These are phyloP conservation scores for Coelopa frigida DNA, from an alignment of 1,140 invertebrate species.

Conservation along the genomic window DNA sequence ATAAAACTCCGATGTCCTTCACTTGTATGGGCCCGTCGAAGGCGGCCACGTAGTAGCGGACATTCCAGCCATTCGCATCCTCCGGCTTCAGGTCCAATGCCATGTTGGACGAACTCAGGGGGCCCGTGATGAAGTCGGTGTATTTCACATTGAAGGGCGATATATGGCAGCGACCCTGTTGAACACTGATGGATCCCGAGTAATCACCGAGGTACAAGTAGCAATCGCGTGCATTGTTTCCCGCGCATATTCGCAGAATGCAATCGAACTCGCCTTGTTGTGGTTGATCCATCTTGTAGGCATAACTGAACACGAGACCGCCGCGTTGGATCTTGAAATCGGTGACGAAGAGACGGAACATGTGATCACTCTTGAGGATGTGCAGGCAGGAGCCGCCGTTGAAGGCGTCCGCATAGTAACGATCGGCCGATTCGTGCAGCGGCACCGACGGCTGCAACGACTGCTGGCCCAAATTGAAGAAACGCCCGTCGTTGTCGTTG, in stretches of 20 bases:
- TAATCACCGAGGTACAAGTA: slow-evolving; percentile 29
- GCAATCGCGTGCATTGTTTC: slow-evolving; percentile 17
- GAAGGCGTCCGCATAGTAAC: slow-evolving; percentile 34
- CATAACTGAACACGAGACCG: slow-evolving; percentile 27
- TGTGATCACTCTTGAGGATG: slow-evolving; percentile 23
- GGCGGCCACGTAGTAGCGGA: slow-evolving; percentile 27
- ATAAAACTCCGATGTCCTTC: slow-evolving; percentile 29
- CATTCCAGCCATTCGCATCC: slow-evolving; percentile 22
- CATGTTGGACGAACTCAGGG: slow-evolving; percentile 14
- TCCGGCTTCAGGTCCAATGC: slow-evolving; percentile 5
- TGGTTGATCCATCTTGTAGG: slow-evolving; percentile 18
- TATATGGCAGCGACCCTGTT: slow-evolving; percentile 18
- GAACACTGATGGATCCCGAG: slow-evolving; percentile 5
- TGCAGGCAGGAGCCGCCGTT: slow-evolving; percentile 36
- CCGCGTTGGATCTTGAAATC: slow-evolving; percentile 24
- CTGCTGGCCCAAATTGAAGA: slow-evolving; percentile 50
- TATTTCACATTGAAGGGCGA: slow-evolving; percentile 14
- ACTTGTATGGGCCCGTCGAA: slow-evolving; percentile 29
- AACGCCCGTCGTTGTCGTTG: slow-evolving; percentile 23
- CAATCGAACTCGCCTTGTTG: slow-evolving; percentile 1
- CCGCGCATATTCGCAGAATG: slow-evolving; percentile 15
- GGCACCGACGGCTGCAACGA: slow-evolving; percentile 47
- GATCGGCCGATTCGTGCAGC: slow-evolving; percentile 24
- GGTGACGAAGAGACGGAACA: slow-evolving; percentile 30
- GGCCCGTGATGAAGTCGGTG: slow-evolving; percentile 7